These are phyloP conservation scores for Dione vanillae DNA, from an alignment of 2,888 invertebrate species.

Conservation along the genomic window DNA sequence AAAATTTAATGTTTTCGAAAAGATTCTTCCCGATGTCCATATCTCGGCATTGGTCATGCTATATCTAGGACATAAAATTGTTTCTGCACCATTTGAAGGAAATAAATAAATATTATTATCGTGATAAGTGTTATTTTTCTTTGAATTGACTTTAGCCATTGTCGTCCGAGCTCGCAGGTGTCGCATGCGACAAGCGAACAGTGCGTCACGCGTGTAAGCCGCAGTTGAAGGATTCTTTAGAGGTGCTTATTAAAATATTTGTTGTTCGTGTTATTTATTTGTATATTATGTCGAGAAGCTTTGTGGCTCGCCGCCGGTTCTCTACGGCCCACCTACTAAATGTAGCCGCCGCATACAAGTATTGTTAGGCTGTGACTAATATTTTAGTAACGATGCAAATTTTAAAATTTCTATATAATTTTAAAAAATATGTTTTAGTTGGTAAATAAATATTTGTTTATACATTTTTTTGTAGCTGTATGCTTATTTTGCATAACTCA, in stretches of 20 bases:
- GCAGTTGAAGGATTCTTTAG: constrained; percentile 77
- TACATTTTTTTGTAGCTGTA: too few relatives aligned
- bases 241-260: constrained; percentile 84
- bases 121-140: constrained; percentile 7
- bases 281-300: constrained; percentile 71
- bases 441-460: not conserved
- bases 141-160: constrained; percentile 21
- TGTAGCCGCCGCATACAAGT: constrained; percentile 54
- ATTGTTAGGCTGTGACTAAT: constrained; percentile 77
- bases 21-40: constrained; percentile 69
- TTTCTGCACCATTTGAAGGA: constrained; percentile 46
- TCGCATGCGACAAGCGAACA: constrained; percentile 45
- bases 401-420: constrained; percentile 42
- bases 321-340: constrained; percentile 52
- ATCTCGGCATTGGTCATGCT: constrained; percentile 75
- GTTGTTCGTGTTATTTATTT: constrained; percentile 83
- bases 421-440: not conserved
- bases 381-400: constrained; percentile 71
- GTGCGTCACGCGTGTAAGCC: constrained; percentile 73
- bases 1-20: constrained; percentile 76
- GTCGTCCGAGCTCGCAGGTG: constrained; percentile 49
- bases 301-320: constrained; percentile 71
- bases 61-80: constrained; percentile 54
- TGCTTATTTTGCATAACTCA: too few relatives aligned
- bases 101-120: constrained; percentile 47